These are phyloP conservation scores for Coranthus polyacanthus DNA, from an alignment of 2,797 vertebrate genomes.

Conservation along the genomic window DNA sequence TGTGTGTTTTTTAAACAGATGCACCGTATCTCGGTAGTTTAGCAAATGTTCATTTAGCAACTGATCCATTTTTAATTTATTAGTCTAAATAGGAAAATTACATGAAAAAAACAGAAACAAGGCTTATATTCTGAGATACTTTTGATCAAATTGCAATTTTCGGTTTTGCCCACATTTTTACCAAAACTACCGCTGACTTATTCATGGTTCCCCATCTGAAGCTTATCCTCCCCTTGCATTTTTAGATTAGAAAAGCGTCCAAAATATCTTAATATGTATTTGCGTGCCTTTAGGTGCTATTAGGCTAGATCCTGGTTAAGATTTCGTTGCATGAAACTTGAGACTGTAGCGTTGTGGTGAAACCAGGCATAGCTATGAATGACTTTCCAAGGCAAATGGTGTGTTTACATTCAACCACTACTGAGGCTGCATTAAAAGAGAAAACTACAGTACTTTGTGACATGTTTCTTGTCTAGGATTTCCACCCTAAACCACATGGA, in stretches of 20 bases:
- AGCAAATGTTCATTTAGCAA: no score
- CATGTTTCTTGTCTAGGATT: slow-evolving; percentile 44
- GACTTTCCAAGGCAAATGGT: slow-evolving; percentile 57
- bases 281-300: slow-evolving; percentile 30
- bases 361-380: slow-evolving; percentile 46
- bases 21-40: not conserved
- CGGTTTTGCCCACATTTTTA: no score
- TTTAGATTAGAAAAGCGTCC: no score
- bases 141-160: no score
- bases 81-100: no score
- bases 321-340: slow-evolving; percentile 53
- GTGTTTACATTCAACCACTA: slow-evolving; percentile 63
- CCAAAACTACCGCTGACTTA: no score
- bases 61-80: no score
- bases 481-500: slow-evolving; percentile 53
- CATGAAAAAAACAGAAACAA: no score
- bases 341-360: slow-evolving; percentile 35
- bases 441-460: slow-evolving; percentile 21
- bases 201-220: no score
- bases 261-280: slow-evolving; percentile 28
- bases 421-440: slow-evolving; percentile 46
- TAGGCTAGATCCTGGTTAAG: slow-evolving; percentile 26
- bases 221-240: no score
- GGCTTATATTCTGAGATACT: no score
- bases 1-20: slow-evolving; percentile 18